These are phyloP conservation scores for Stegana nigrithorax DNA, from an alignment of 2,888 invertebrate species.

Conservation along the genomic window DNA sequence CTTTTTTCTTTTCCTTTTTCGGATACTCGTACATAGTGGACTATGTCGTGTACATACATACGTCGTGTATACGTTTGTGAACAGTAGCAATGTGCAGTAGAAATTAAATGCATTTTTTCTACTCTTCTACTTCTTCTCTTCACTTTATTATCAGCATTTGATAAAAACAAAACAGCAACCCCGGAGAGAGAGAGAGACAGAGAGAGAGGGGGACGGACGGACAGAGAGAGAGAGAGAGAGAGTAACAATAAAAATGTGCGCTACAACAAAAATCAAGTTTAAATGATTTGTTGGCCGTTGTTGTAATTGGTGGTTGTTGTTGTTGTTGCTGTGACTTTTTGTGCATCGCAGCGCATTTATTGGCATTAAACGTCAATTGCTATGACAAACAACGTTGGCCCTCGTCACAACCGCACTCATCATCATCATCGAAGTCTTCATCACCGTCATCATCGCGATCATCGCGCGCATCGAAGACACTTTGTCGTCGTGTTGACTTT, in stretches of 20 bases:
- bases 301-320: background rate
- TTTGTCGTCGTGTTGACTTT: constrained; percentile 49
- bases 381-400: constrained; percentile 29
- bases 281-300: too few species aligned
- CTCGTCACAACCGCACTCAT: background rate
- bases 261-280: background rate
- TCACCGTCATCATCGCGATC: background rate
- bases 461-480: background rate
- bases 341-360: too few species aligned
- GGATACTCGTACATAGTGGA: background rate
- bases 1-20: background rate
- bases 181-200: too few species aligned
- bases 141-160: too few species aligned
- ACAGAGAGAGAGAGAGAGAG: too few species aligned
- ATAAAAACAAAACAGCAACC: too few species aligned
- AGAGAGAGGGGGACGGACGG: too few species aligned
- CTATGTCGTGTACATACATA: background rate
- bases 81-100: constrained; percentile 29
- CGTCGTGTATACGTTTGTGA: background rate
- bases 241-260: background rate
- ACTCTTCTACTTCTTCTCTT: too few species aligned
- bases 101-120: constrained; percentile 38
- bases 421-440: background rate
- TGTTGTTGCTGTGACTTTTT: background rate
- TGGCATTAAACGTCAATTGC: constrained; percentile 2